A percentile compares a stretch with the other conserved stretches of the same genome.
Conservation (phyloP, 2,797 vertebrate genomes). For the Brotula barbata region DNA sequence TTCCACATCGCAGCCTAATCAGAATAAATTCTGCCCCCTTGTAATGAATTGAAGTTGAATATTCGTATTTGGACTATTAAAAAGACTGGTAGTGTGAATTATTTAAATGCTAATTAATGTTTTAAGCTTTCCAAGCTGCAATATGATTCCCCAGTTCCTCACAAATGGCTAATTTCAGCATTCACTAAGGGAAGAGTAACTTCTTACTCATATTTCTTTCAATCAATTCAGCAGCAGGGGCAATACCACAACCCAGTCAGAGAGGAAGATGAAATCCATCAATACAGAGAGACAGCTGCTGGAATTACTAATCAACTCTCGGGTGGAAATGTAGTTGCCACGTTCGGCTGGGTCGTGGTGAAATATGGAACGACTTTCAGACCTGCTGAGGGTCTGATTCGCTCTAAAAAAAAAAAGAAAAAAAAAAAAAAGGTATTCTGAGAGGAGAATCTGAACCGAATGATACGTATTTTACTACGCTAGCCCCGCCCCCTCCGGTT, state of each 20-base stretch:
- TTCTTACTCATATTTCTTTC: constrained; percentile 65
- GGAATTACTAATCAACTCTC: constrained; percentile 66
- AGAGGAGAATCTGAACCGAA: too few species aligned
- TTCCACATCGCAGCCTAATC: constrained; percentile 66
- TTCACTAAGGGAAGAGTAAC: constrained; percentile 52
- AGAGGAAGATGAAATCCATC: constrained; percentile 67
- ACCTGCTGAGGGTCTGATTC: constrained; percentile 23
- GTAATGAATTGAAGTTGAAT: constrained; percentile 73
- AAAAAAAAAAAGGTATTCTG: too few species aligned
- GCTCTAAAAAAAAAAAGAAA: too few species aligned
- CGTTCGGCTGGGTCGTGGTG: constrained; percentile 30
- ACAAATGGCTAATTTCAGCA: constrained; percentile 58
- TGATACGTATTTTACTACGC: too few species aligned
- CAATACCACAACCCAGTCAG: constrained; percentile 38
- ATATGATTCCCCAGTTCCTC: constrained; percentile 57
- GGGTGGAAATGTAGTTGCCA: constrained; percentile 50
- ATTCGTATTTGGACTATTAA: constrained; percentile 73
- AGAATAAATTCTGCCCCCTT: constrained; percentile 65
- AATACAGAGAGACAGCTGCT: constrained; percentile 67
- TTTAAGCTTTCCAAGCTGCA: constrained; percentile 73
- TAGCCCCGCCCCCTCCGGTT: too few species aligned
- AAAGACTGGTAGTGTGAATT: constrained; percentile 71
- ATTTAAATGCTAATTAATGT: constrained; percentile 80
- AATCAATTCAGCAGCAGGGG: constrained; percentile 61
- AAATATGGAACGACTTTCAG: constrained; percentile 43